phyloP scores from a whole-genome alignment of 2,888 invertebrate genomes.

The Gari tellinella region DNA sequence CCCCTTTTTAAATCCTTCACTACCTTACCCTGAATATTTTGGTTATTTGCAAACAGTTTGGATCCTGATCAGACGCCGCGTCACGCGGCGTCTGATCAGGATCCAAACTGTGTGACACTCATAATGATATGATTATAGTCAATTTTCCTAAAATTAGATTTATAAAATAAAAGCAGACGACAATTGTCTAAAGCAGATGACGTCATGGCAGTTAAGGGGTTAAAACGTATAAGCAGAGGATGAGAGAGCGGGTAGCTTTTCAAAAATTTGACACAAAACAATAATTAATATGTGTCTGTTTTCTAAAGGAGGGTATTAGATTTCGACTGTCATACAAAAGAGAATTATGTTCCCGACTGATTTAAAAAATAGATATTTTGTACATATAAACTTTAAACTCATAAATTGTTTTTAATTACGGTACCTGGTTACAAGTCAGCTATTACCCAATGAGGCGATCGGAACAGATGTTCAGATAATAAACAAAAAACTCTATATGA shows the following conservation, averaged over 20 bases:
- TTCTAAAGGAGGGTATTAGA: slow-evolving; percentile 16
- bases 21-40: too few species aligned
- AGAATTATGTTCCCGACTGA: slow-evolving; percentile 46
- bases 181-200: too few species aligned
- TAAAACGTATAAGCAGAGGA: slow-evolving; percentile 28
- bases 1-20: too few species aligned
- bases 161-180: too few species aligned
- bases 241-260: slow-evolving; percentile 37
- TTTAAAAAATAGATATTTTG: slow-evolving; percentile 45
- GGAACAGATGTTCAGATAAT: too few species aligned
- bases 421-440: slow-evolving; percentile 44
- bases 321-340: slow-evolving; percentile 26
- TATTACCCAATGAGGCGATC: slow-evolving; percentile 48
- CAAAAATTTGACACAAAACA: slow-evolving; percentile 58
- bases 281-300: slow-evolving; percentile 57
- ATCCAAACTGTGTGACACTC: too few species aligned
- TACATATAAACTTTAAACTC: slow-evolving; percentile 34
- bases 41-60: too few species aligned
- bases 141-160: too few species aligned
- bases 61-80: too few species aligned
- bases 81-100: too few species aligned
- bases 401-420: slow-evolving; percentile 65
- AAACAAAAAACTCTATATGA: neutral
- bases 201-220: too few species aligned
- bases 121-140: too few species aligned